A percentile compares a stretch with the other conserved stretches of the same genome.
These are phyloP conservation scores for Conops quadrifasciatus DNA, from an alignment of 2,888 invertebrate genomes.

Conservation along the genomic window DNA sequence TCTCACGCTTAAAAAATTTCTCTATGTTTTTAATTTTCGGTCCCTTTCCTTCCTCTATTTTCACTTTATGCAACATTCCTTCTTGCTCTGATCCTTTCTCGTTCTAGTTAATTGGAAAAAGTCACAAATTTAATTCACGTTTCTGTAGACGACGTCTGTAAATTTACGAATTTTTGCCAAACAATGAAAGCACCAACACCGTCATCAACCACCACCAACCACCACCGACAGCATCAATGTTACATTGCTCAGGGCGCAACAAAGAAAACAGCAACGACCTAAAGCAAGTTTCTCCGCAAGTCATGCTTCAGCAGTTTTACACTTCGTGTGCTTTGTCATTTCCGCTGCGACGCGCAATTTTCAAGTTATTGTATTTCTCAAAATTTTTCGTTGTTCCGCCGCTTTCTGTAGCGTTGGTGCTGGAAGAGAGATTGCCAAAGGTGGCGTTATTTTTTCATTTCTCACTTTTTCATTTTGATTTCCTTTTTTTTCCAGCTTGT, in stretches of 20 bases:
- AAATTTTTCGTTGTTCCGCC: not conserved
- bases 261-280: not conserved
- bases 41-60: not conserved
- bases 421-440: too few relatives aligned
- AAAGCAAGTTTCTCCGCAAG: slow-evolving; percentile 28
- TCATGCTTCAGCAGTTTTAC: slow-evolving; percentile 25
- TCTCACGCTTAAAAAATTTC: too few relatives aligned
- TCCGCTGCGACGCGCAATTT: not conserved
- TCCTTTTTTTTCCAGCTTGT: too few relatives aligned
- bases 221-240: not conserved
- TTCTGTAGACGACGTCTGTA: not conserved
- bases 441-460: too few relatives aligned
- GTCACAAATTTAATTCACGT: slow-evolving; percentile 16
- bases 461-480: too few relatives aligned
- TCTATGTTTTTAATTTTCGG: too few relatives aligned
- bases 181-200: not conserved
- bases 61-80: not conserved
- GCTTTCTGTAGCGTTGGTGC: not conserved
- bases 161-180: not conserved
- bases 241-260: not conserved
- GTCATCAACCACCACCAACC: not conserved
- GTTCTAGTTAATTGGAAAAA: not conserved
- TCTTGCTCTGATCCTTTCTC: too few relatives aligned
- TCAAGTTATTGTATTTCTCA: not conserved
- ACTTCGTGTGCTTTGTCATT: slow-evolving; percentile 7